phyloP scores from a whole-genome alignment of 2,888 invertebrate genomes.

The Tiliacea aurago region DNA sequence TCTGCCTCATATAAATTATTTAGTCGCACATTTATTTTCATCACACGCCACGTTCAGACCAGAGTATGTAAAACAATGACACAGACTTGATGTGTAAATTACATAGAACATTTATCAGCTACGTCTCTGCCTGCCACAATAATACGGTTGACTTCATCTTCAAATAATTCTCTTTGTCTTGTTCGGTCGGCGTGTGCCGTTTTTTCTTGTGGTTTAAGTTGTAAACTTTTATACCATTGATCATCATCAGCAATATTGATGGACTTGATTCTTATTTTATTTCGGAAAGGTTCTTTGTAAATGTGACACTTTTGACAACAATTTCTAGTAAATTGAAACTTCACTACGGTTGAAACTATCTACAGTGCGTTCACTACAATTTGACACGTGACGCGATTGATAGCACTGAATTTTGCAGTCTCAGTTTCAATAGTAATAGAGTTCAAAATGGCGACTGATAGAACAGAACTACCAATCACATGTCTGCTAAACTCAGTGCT shows the following conservation, averaged over 20 bases:
- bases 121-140: conserved; percentile 84
- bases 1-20: conserved; percentile 54
- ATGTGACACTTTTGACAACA: no score
- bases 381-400: no score
- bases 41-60: conserved; percentile 62
- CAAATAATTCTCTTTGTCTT: conserved; percentile 90
- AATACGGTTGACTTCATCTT: conserved; percentile 90
- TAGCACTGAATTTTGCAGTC: no score
- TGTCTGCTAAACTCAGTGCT: no score
- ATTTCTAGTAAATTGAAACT: no score
- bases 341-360: no score
- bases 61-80: conserved; percentile 70
- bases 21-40: conserved; percentile 64
- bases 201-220: conserved; percentile 74
- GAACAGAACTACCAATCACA: no score
- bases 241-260: no score
- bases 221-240: conserved; percentile 27
- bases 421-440: no score
- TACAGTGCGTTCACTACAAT: no score
- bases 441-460: no score
- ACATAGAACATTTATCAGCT: conserved; percentile 86
- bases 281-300: no score
- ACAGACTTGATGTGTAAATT: conserved; percentile 86
- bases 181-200: conserved; percentile 81
- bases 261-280: background rate